Base-by-base conservation (phyloP, 2,888 invertebrate genomes). In the Drosophila buzzatii region DNA sequence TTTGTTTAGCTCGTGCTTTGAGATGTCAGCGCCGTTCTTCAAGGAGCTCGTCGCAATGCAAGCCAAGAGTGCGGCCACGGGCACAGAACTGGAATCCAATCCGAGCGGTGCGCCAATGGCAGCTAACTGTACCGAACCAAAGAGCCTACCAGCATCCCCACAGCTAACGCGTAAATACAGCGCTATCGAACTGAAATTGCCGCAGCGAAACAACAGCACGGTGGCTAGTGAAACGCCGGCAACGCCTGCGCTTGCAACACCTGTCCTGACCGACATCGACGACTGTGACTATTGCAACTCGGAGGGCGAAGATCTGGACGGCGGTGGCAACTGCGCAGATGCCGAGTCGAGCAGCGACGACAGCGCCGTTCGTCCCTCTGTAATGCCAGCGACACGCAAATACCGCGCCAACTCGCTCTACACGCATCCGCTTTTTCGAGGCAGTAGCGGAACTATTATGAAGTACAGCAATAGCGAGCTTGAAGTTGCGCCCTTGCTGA, bases 1-100 rank as follows among this genome's bases (percentile, higher is more conserved):
- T 86, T 91, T 95, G 49, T 96, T 97, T 91, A 96, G 96, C 53
- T 96, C 96, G 9, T 96, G 96, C 91, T 95, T 96, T 89, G 97
- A 96, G 90, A 94, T 97, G 81, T 96, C 96, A 2, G 96, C 96
- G 1, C 96, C 97, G 47, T 94, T 95, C 72, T 94, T 94, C 52
- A 92, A 91, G 70, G 93, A 93, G 59, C 73, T 93, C 35, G 89
- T 90, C 14, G 91, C 92, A 31, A 79, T 93, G 76, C 91, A 93
- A 67, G 88, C 89, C 63, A 88, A 81, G 67, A 60, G 80, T 42
- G 55, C 70, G 31, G 56, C 68, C n/a, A 61, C 69, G 16, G 61
- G 67, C 39, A 14, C 61, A 45, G 67, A 72, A 12, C 55, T 33
- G 1, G 63, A 67, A 1, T 31, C 39, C 10, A 59, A 47, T 1